These are phyloP conservation scores for Keiferia lycopersicella DNA, from an alignment of 2,888 invertebrate species.

Conservation along the genomic window DNA sequence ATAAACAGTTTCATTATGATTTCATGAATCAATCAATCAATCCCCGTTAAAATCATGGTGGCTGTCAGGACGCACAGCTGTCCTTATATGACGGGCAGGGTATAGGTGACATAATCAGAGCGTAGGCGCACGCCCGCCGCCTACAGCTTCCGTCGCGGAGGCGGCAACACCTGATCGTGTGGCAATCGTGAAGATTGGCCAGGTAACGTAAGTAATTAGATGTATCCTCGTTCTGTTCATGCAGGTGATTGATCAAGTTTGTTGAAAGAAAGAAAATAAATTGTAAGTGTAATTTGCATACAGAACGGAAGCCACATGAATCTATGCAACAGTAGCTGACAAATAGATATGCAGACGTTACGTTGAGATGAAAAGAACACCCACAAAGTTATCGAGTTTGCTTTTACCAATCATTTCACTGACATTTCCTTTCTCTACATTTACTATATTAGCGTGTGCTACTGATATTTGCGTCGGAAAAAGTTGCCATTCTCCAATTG, in stretches of 20 bases:
- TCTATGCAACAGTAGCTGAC: slow-evolving; percentile 7
- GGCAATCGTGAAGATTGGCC: slow-evolving; percentile 41
- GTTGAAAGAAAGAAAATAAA: too few species aligned
- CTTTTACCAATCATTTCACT: not conserved
- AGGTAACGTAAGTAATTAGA: slow-evolving; percentile 30
- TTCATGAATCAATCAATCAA: slow-evolving; percentile 25
- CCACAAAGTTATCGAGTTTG: not conserved
- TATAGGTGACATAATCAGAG: slow-evolving; percentile 71
- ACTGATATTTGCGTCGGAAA: slow-evolving; percentile 12
- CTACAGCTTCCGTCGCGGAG: slow-evolving; percentile 73
- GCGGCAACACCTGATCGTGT: slow-evolving; percentile 72
- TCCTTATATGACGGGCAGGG: slow-evolving; percentile 67
- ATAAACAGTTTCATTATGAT: not conserved
- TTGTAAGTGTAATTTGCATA: not conserved
- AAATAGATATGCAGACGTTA: not conserved
- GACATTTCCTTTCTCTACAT: not conserved
- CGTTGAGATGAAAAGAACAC: not conserved
- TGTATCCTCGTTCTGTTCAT: not conserved
- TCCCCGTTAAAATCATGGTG: slow-evolving; percentile 41
- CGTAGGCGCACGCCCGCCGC: slow-evolving; percentile 70
- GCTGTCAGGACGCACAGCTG: slow-evolving; percentile 52
- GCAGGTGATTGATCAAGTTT: slow-evolving; percentile 8
- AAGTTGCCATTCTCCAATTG: slow-evolving; percentile 34
- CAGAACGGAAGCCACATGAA: not conserved
- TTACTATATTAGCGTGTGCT: not conserved